phyloP scores from a whole-genome alignment of 2,113 vertebrate species.

The Corythornis vintsioides region DNA sequence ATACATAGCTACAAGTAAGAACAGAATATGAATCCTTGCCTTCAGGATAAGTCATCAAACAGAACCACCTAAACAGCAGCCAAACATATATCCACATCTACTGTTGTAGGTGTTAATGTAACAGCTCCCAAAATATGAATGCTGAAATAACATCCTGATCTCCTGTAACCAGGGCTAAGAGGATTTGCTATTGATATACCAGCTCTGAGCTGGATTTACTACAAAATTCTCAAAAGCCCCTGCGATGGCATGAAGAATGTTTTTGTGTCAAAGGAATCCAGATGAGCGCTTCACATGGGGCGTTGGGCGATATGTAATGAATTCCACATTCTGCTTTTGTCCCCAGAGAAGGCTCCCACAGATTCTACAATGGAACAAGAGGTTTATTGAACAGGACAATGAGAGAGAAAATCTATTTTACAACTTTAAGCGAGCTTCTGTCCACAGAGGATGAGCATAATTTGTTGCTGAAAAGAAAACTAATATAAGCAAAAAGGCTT shows the following conservation, averaged over 20 bases:
- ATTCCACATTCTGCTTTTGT: conserved; percentile 62
- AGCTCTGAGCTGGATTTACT: conserved; percentile 70
- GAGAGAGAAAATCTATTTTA: conserved; percentile 48
- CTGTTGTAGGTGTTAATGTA: conserved; percentile 75
- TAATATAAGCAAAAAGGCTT: neutral
- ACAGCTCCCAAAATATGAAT: conserved; percentile 72
- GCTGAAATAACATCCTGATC: conserved; percentile 74
- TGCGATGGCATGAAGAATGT: conserved; percentile 66
- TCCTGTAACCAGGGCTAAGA: conserved; percentile 72
- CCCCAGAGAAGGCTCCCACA: conserved; percentile 55
- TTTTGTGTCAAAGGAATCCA: conserved; percentile 65
- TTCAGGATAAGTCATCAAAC: conserved; percentile 48
- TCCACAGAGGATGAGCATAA: neutral
- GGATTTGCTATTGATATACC: conserved; percentile 76
- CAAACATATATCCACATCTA: conserved; percentile 72
- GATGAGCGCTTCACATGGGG: conserved; percentile 46
- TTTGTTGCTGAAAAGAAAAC: conserved; percentile 27
- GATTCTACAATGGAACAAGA: conserved; percentile 55
- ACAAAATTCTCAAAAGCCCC: conserved; percentile 68
- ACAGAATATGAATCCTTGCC: conserved; percentile 16
- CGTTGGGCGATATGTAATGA: conserved; percentile 31
- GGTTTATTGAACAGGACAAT: conserved; percentile 64
- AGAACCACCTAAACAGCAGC: conserved; percentile 54
- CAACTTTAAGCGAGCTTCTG: conserved; percentile 19
- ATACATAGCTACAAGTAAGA: neutral